A percentile compares a stretch with the other conserved stretches of the same genome.
These are phyloP conservation scores for Oxyura jamaicensis DNA, from an alignment of 2,113 vertebrate genomes.

Conservation along the genomic window DNA sequence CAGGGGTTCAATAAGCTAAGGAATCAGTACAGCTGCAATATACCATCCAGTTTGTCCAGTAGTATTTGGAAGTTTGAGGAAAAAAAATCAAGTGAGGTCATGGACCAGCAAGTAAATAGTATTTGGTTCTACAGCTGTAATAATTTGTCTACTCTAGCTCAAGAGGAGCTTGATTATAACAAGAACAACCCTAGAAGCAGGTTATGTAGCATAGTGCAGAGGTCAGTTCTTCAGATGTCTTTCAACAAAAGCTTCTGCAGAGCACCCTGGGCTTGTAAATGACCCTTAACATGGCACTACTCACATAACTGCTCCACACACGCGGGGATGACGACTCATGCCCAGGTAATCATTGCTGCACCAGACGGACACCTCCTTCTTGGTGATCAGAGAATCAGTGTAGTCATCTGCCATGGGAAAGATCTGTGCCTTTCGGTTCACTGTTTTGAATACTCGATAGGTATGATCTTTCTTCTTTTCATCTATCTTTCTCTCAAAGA, in stretches of 20 bases:
- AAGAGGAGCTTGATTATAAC: not conserved
- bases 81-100: not conserved
- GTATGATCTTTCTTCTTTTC: conserved; percentile 95
- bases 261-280: not conserved
- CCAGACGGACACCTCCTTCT: conserved; percentile 93
- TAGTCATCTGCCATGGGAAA: conserved; percentile 97
- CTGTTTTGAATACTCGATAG: conserved; percentile 96
- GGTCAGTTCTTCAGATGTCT: not conserved
- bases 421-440: conserved; percentile 87
- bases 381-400: conserved; percentile 81
- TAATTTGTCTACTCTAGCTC: not conserved
- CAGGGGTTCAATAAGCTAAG: not conserved
- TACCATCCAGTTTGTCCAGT: not conserved
- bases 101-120: not conserved
- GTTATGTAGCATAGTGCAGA: not conserved
- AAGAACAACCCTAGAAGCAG: not conserved
- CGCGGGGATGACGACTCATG: conserved; percentile 94
- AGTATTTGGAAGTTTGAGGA: not conserved
- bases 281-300: conserved; percentile 15
- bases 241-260: not conserved
- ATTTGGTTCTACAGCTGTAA: too few species aligned
- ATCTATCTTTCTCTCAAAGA: conserved; percentile 96
- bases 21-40: not conserved
- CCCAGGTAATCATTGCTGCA: conserved; percentile 98
- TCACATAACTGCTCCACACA: conserved; percentile 91